Evolutionary conservation across 2,113 vertebrate genomes (phyloP).

Genomic region (Nibea coibor): DNA sequence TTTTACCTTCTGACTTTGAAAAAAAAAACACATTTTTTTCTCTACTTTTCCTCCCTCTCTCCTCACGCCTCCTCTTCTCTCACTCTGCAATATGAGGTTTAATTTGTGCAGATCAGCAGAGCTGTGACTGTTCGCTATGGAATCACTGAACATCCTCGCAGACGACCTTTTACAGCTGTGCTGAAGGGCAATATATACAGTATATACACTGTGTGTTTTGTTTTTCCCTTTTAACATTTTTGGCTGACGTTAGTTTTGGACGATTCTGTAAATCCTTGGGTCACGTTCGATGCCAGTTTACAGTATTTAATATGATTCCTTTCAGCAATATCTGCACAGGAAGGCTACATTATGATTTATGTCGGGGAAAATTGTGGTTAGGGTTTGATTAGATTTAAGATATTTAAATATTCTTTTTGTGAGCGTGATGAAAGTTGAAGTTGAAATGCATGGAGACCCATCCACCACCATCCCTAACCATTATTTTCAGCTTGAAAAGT

Average conservation of each 20-base stretch:
- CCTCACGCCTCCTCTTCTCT: background rate
- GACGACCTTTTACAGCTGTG: background rate
- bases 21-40: background rate
- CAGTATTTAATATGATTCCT: background rate
- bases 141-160: background rate
- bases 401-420: too few relatives aligned
- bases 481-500: too few relatives aligned
- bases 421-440: too few relatives aligned
- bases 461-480: too few relatives aligned
- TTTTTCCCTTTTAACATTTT: too few relatives aligned
- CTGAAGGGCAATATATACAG: background rate
- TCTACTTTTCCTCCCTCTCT: background rate
- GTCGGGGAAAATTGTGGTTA: background rate
- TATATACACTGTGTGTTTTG: too few relatives aligned
- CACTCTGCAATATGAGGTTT: background rate
- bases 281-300: too few relatives aligned
- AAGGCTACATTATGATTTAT: background rate
- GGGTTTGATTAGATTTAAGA: too few relatives aligned
- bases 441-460: too few relatives aligned
- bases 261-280: background rate
- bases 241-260: too few relatives aligned
- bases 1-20: background rate
- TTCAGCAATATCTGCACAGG: background rate
- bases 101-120: background rate
- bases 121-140: background rate